These are phyloP conservation scores for Hypocryptadius cinnamomeus DNA, from an alignment of 2,113 vertebrate species.

Conservation along the genomic window DNA sequence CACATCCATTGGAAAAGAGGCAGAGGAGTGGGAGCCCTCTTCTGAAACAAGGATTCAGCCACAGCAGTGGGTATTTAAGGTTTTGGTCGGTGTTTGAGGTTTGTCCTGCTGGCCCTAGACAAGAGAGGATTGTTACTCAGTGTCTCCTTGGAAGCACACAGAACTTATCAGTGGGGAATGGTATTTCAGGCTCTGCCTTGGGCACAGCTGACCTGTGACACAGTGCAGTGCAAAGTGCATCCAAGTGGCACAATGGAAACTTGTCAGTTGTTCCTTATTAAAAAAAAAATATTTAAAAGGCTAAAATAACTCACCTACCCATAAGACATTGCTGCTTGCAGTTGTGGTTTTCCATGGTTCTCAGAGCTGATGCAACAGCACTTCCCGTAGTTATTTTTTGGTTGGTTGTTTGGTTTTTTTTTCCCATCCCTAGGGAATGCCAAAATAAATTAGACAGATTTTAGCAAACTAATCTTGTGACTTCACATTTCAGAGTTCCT, in stretches of 20 bases:
- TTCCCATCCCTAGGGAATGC: background rate
- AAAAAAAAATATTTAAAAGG: background rate
- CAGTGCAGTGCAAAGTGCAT: background rate
- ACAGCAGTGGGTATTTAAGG: background rate
- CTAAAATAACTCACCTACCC: background rate
- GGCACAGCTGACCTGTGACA: background rate
- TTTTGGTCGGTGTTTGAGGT: background rate
- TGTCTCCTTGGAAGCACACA: background rate
- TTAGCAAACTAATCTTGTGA: background rate
- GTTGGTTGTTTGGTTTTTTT: background rate
- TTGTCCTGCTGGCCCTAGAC: background rate
- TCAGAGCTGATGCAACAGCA: background rate
- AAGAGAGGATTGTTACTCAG: background rate
- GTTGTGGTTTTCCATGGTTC: background rate
- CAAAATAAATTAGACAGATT: background rate
- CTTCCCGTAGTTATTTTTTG: background rate
- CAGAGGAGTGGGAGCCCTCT: background rate
- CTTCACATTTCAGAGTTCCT: accelerated
- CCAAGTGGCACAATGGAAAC: background rate
- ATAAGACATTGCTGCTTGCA: background rate
- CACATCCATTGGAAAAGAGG: background rate
- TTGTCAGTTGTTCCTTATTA: background rate
- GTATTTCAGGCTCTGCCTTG: background rate
- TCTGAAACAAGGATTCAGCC: background rate
- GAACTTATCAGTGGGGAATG: background rate